A percentile compares a stretch with the other conserved stretches of the same genome.
These are phyloP conservation scores for Pinna nobilis DNA, from an alignment of 1,140 invertebrate genomes.

Conservation along the genomic window DNA sequence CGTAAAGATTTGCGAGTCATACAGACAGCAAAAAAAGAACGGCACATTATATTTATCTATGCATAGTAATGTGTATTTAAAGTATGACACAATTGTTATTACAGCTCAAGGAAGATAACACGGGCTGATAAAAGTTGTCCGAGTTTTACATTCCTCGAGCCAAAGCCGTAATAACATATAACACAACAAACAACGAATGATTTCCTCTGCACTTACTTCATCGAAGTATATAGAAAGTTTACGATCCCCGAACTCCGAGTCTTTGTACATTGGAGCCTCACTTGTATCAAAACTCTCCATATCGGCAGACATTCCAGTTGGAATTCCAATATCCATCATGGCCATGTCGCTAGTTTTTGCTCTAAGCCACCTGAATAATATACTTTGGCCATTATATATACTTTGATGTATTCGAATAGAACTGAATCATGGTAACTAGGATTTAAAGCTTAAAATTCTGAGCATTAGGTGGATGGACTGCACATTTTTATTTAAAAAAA, in stretches of 20 bases:
- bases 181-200: neutral
- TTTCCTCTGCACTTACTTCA: conserved; percentile 14
- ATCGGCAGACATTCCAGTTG: conserved; percentile 59
- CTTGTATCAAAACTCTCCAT: conserved; percentile 35
- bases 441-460: too few species aligned
- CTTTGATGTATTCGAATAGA: too few species aligned
- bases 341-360: conserved; percentile 55
- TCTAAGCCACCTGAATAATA: conserved; percentile 49
- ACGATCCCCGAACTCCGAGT: conserved; percentile 23
- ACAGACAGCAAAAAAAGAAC: too few species aligned
- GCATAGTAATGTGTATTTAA: neutral
- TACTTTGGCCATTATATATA: too few species aligned
- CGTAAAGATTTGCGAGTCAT: too few species aligned
- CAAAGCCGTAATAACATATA: neutral
- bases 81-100: neutral
- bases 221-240: conserved; percentile 41
- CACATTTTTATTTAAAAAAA: too few species aligned
- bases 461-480: too few species aligned
- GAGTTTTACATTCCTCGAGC: neutral
- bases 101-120: too few species aligned
- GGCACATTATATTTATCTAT: neutral
- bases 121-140: too few species aligned
- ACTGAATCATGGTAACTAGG: too few species aligned
- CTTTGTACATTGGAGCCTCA: conserved; percentile 33
- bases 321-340: conserved; percentile 61